Percentiles rank a stretch among this genome's conserved stretches.
These are phyloP conservation scores for Catalaphyllia jardinei DNA, from an alignment of 64 coral and sea anemone genomes.

Conservation along the genomic window DNA sequence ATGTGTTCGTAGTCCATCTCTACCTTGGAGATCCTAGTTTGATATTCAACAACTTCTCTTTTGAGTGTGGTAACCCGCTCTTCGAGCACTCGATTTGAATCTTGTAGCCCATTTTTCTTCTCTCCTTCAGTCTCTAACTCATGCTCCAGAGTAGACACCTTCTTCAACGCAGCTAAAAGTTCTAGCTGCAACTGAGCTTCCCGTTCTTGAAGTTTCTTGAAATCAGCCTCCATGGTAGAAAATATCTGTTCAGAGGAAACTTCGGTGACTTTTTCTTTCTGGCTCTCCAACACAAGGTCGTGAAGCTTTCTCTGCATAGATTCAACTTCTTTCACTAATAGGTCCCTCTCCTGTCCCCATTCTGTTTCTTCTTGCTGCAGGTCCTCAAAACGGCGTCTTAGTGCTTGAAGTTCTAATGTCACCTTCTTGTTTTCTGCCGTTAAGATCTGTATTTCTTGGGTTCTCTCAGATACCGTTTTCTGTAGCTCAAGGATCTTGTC, in stretches of 20 bases:
- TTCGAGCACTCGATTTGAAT: slow-evolving; percentile 52
- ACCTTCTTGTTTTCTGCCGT: slow-evolving; percentile 87
- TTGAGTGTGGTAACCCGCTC: slow-evolving; percentile 54
- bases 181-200: slow-evolving; percentile 81
- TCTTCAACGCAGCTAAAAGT: slow-evolving; percentile 89
- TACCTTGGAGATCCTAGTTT: slow-evolving; percentile 77
- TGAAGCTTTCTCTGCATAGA: slow-evolving; percentile 88
- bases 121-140: slow-evolving; percentile 77
- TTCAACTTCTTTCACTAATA: slow-evolving; percentile 76
- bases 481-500: slow-evolving; percentile 90
- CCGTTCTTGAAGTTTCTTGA: slow-evolving; percentile 82
- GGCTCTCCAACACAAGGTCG: slow-evolving; percentile 82
- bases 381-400: slow-evolving; percentile 61
- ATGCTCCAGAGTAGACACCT: slow-evolving; percentile 85
- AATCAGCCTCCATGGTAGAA: slow-evolving; percentile 81
- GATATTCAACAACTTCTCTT: slow-evolving; percentile 82
- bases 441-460: slow-evolving; percentile 83
- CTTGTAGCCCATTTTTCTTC: slow-evolving; percentile 48
- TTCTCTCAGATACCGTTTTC: slow-evolving; percentile 72
- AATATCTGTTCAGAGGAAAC: slow-evolving; percentile 91
- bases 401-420: slow-evolving; percentile 57
- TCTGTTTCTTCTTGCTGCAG: slow-evolving; percentile 61
- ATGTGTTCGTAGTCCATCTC: slow-evolving; percentile 63
- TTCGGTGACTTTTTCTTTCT: slow-evolving; percentile 65
- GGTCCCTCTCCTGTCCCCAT: slow-evolving; percentile 65